Conservation (phyloP, 2,888 invertebrate species). For the Sisyra terminalis region DNA sequence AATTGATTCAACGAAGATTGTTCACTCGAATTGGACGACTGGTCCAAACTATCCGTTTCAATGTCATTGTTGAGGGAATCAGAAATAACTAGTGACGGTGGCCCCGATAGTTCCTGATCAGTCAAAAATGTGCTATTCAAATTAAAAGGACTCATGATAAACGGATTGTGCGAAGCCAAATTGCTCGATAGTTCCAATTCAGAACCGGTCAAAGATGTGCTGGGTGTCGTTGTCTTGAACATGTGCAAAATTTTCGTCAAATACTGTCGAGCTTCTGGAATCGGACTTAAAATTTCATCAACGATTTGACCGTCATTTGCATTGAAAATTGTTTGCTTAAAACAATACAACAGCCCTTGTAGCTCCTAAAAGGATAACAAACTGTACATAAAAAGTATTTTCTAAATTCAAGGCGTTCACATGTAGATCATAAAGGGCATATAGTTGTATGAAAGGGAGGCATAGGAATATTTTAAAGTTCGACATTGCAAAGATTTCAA, state of each 20-base stretch:
- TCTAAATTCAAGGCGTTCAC: no score
- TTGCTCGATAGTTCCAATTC: neutral
- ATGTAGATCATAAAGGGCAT: no score
- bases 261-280: conserved; percentile 4
- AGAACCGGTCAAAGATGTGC: no score
- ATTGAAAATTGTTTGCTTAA: conserved; percentile 24
- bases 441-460: no score
- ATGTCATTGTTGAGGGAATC: neutral
- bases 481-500: no score
- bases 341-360: conserved; percentile 24
- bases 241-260: neutral
- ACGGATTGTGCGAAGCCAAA: conserved; percentile 1
- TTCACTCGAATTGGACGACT: neutral
- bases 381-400: no score
- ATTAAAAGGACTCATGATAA: neutral
- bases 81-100: neutral
- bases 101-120: conserved; percentile 1
- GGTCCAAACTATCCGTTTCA: neutral
- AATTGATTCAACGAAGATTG: neutral
- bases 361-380: conserved; percentile 18
- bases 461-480: no score
- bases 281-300: conserved; percentile 25
- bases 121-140: neutral
- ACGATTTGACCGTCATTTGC: conserved; percentile 27
- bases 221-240: neutral